These are phyloP conservation scores for Dimorphilus gyrociliatus DNA, from an alignment of 2,888 invertebrate species.

Conservation along the genomic window DNA sequence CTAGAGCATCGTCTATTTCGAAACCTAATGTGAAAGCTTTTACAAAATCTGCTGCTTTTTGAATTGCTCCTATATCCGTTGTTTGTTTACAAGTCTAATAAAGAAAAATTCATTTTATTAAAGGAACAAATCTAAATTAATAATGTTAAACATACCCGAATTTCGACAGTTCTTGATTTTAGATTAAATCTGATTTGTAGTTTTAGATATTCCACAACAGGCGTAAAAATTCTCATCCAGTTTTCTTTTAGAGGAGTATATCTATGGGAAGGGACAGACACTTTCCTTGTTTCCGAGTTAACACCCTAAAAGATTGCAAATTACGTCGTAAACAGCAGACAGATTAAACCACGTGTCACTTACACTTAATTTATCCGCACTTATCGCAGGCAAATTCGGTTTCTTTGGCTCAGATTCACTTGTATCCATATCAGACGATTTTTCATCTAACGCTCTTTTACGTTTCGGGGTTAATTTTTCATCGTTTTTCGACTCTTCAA, in stretches of 20 bases:
- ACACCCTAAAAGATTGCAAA: conserved; percentile 12
- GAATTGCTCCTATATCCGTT: conserved; percentile 69
- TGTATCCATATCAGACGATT: too few species aligned
- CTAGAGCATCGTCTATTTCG: conserved; percentile 87
- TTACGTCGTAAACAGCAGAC: neutral
- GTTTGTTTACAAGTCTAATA: conserved; percentile 47
- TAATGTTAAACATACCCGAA: conserved; percentile 42
- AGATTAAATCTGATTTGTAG: conserved; percentile 86
- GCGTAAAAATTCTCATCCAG: conserved; percentile 91
- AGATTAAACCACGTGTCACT: neutral
- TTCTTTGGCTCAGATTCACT: conserved; percentile 14
- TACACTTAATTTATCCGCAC: conserved; percentile 21
- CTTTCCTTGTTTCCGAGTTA: conserved; percentile 23
- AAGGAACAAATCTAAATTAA: neutral
- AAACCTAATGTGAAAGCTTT: conserved; percentile 89
- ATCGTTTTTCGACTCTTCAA: too few species aligned
- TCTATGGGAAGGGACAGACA: conserved; percentile 82
- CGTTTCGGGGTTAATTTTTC: too few species aligned
- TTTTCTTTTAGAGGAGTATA: conserved; percentile 84
- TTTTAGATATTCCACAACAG: conserved; percentile 82
- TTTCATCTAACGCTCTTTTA: too few species aligned
- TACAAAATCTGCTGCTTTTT: conserved; percentile 96
- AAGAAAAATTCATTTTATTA: conserved; percentile 3
- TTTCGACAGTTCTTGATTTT: conserved; percentile 73
- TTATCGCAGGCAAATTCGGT: conserved; percentile 28